phyloP scores from a whole-genome alignment of 2,797 vertebrate species.

The Argya squamiceps region DNA sequence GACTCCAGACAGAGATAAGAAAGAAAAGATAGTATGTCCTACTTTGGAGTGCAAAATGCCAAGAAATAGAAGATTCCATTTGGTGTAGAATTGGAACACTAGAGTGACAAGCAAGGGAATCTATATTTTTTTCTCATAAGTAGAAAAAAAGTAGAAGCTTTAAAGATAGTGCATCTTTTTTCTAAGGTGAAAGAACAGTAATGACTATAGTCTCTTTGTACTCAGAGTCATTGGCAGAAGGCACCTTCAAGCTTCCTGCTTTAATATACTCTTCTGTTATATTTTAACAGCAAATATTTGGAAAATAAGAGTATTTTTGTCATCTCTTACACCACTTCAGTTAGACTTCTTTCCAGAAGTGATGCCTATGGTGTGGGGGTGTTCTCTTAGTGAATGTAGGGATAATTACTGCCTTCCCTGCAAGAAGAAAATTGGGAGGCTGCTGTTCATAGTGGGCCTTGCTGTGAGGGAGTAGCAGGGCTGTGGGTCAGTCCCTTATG shows the following conservation, averaged over 20 bases:
- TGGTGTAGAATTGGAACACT: not conserved
- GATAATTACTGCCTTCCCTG: not conserved
- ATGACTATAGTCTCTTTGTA: constrained; percentile 8
- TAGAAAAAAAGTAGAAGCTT: not conserved
- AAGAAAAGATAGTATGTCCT: constrained; percentile 3
- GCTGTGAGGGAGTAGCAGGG: not conserved
- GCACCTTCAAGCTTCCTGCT: not conserved
- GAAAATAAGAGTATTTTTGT: not conserved
- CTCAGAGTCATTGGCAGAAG: not conserved
- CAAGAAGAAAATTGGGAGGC: not conserved
- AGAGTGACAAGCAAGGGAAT: not conserved
- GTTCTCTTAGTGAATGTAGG: not conserved
- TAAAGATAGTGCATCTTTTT: not conserved
- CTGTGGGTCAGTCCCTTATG: not conserved
- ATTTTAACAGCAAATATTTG: not conserved
- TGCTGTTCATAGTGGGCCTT: not conserved
- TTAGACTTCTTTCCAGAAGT: not conserved
- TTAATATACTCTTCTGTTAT: not conserved
- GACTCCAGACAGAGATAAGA: constrained; percentile 47
- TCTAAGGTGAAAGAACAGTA: not conserved
- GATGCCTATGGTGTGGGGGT: not conserved
- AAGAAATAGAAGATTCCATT: not conserved
- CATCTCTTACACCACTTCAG: not conserved
- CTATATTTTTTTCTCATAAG: not conserved
- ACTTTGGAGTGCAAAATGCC: constrained; percentile 14